Base-by-base conservation (phyloP, 2,888 invertebrate genomes). In the Netelia melanura region DNA sequence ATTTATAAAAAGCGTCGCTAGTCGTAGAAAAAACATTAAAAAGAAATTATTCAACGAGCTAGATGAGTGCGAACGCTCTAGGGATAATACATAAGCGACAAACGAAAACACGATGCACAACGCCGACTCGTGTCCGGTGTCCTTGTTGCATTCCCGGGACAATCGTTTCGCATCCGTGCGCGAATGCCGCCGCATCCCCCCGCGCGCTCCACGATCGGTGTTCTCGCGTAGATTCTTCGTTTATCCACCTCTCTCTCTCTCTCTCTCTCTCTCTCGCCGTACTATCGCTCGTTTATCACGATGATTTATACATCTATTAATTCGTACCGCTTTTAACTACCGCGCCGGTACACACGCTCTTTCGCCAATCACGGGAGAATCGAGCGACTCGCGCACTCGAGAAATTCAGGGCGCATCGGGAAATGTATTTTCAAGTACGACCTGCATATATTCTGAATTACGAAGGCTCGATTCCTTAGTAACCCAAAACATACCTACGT, bases 61-160 rank as follows among this genome's bases (percentile, higher is more conserved):
- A 10, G 48, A 48, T 10, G 14, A 14, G 11, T 48, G 48, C 14
- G 48, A 48, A 48, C 14, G 48, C 48, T 14, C 14, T 48, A 10
- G 10, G 14, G 48, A 14, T 21, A 23, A 62, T 23, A 62, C 10
- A 10, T 23, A 62, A 17, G 43, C 17, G 61, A 17, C 44, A 62
- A 71, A 71, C 70, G 56, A 71, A 54, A 62, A 62, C 62, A 30
- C 23, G 62, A 64, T 21, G 43, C 71, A 54, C 14, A n/a, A 58
- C 54, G 79, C 62, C 62, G 25, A 38, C 65, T 68, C 68, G 74
- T 81, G 81, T 81, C 75, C 81, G 81, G 75, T 75, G 81, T 81
- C 81, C 81, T 81, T 75, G 81, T 70, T 52, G 61, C 62, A 68
- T 81, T 81, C 81, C 68, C 75, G 48, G 61, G 81, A 67, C 74